Percentiles rank a stretch among this genome's conserved stretches.
These are phyloP conservation scores for Setipinna tenuifilis DNA, from an alignment of 2,797 vertebrate genomes.

Conservation along the genomic window DNA sequence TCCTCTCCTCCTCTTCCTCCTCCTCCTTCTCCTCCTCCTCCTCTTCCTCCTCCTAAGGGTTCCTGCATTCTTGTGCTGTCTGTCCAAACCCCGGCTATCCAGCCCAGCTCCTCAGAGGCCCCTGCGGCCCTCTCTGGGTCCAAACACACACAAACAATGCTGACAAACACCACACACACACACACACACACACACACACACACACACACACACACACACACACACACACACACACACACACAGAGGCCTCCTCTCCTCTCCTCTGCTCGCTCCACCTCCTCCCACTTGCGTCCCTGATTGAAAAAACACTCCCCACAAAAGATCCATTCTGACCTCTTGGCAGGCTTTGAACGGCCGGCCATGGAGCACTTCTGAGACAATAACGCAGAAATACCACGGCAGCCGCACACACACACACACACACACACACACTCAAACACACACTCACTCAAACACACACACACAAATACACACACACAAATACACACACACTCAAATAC, in stretches of 20 bases:
- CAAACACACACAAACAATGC: conserved; percentile 30
- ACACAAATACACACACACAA: no score
- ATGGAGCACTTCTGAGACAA: conserved; percentile 30
- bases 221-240: conserved; percentile 19
- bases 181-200: background rate
- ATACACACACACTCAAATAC: no score
- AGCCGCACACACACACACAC: background rate
- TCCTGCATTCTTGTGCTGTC: no score
- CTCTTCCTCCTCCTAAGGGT: no score
- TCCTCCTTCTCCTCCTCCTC: background rate
- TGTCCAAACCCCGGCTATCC: conserved; percentile 25
- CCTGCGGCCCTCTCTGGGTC: background rate
- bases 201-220: conserved; percentile 7
- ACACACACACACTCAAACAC: no score
- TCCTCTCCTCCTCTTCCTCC: background rate
- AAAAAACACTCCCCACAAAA: conserved; percentile 18
- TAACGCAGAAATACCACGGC: background rate
- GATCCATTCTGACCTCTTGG: conserved; percentile 32
- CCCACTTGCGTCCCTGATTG: background rate
- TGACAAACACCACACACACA: conserved; percentile 17
- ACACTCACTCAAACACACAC: no score
- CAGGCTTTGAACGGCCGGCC: conserved; percentile 20
- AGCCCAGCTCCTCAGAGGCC: background rate
- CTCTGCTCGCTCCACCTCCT: background rate
- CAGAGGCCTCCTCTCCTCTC: background rate